Evolutionary conservation across 2,888 invertebrate genomes (phyloP).

Genomic region (Balanococcus diminutus): DNA sequence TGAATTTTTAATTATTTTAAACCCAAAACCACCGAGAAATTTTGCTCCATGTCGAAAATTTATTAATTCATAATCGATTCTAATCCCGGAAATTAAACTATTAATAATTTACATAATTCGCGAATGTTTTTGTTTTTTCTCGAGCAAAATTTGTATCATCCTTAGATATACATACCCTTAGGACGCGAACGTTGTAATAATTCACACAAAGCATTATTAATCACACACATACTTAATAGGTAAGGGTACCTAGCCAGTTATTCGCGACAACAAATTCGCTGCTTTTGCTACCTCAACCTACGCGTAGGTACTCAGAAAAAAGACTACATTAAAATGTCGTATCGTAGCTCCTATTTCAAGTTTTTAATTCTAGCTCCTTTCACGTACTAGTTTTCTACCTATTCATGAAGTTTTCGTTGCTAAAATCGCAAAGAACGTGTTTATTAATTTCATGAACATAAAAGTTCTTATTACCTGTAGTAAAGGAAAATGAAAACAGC

Average conservation of each 20-base stretch:
- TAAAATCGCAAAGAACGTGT: not conserved
- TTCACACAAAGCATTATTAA: not conserved
- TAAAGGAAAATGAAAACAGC: constrained; percentile 87
- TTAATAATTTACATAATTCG: not conserved
- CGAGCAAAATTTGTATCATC: not conserved
- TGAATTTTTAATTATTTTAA: constrained; percentile 17
- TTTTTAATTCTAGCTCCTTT: not conserved
- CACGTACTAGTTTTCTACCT: not conserved
- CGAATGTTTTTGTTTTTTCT: not conserved
- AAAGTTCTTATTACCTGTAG: constrained; percentile 77
- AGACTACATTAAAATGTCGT: not conserved
- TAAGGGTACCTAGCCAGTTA: too few relatives aligned
- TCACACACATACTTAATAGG: not conserved
- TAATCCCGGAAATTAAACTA: not conserved
- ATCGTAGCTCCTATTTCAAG: not conserved
- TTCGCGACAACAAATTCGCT: too few relatives aligned
- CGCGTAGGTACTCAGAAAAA: not conserved
- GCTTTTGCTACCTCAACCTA: too few relatives aligned
- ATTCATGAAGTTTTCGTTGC: not conserved
- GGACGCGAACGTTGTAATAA: not conserved
- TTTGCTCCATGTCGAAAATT: not conserved
- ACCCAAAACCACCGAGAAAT: not conserved
- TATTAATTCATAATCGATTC: not conserved
- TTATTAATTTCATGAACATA: constrained; percentile 18
- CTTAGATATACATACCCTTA: not conserved